Evolutionary conservation across 1,140 invertebrate species (phyloP).

Genomic region (Mercenaria mercenaria): DNA sequence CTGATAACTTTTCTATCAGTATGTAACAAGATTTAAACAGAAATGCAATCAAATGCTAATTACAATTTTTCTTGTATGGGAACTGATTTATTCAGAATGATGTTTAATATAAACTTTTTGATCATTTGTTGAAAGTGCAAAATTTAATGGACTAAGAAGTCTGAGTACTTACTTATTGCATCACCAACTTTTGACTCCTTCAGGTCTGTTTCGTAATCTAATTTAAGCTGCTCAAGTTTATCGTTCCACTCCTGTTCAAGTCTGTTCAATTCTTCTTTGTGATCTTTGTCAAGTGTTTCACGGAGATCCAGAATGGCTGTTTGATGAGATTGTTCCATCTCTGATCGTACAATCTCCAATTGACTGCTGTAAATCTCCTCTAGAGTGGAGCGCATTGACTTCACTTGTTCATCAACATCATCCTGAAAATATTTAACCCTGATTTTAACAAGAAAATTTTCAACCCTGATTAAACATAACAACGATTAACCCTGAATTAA

Average conservation of each 20-base stretch:
- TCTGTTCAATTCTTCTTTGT: conserved; percentile 77
- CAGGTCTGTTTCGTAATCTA: conserved; percentile 62
- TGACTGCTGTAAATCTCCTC: conserved; percentile 80
- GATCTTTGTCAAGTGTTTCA: conserved; percentile 74
- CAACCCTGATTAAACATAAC: background rate
- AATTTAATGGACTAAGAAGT: too few species aligned
- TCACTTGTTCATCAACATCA: conserved; percentile 78
- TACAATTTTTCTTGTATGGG: too few species aligned
- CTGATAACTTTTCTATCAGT: too few species aligned
- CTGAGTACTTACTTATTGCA: conserved; percentile 61
- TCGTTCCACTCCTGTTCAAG: conserved; percentile 68
- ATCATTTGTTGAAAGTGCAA: too few species aligned
- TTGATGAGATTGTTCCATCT: conserved; percentile 74
- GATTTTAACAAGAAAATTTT: background rate
- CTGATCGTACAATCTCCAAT: conserved; percentile 70
- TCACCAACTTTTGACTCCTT: conserved; percentile 60
- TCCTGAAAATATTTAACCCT: conserved; percentile 67
- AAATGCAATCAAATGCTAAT: too few species aligned
- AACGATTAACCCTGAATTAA: too few species aligned
- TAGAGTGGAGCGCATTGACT: conserved; percentile 76
- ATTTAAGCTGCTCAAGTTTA: conserved; percentile 68
- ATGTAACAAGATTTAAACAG: too few species aligned
- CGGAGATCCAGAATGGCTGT: conserved; percentile 59
- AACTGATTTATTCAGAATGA: too few species aligned
- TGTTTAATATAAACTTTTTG: too few species aligned